These are phyloP conservation scores for Lepus europaeus DNA, from an alignment of 2,113 vertebrate genomes.

Conservation along the genomic window DNA sequence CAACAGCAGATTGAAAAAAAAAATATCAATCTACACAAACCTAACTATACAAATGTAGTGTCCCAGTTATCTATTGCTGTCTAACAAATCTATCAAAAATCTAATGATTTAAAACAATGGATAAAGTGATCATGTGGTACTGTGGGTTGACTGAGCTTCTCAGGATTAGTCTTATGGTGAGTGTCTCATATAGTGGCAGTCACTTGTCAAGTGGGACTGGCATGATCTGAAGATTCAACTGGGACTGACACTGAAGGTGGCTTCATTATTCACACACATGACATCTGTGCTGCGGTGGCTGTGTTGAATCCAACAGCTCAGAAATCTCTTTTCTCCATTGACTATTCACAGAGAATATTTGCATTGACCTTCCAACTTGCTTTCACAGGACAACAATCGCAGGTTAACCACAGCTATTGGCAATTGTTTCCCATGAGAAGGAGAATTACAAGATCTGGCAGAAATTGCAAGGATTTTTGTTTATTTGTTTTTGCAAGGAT, in stretches of 20 bases:
- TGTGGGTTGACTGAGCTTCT: background rate
- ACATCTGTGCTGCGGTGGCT: background rate
- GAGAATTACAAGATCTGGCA: background rate
- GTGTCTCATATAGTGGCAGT: background rate
- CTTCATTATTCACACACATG: background rate
- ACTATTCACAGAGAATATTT: background rate
- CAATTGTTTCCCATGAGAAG: too few species aligned
- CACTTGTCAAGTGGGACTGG: background rate
- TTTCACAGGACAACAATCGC: background rate
- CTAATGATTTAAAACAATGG: background rate
- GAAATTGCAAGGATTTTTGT: background rate
- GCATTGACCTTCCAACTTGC: background rate
- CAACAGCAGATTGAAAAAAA: background rate
- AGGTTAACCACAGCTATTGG: background rate
- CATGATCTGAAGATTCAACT: background rate
- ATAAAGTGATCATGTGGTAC: too few species aligned
- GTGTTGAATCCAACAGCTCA: background rate
- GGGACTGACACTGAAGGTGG: too few species aligned
- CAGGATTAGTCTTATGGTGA: background rate
- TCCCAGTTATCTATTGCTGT: background rate
- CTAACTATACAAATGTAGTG: background rate
- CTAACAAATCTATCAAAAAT: background rate
- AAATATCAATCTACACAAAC: background rate
- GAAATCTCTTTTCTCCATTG: background rate
- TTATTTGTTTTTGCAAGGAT: too few species aligned